phyloP scores from a whole-genome alignment of 2,797 vertebrate genomes.

The Leptodactylus fallax region DNA sequence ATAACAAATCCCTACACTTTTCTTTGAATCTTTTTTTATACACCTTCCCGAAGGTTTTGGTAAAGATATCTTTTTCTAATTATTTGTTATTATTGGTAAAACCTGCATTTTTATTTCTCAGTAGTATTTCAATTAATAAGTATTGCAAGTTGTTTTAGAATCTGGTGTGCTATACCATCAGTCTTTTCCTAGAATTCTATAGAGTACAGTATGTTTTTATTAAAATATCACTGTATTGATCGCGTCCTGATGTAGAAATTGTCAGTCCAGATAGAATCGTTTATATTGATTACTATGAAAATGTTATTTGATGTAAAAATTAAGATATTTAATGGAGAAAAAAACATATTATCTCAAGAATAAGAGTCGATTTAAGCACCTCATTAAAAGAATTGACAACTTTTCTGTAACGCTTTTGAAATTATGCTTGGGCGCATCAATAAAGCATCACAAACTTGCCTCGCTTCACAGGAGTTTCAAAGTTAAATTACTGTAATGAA shows the following conservation, averaged over 20 bases:
- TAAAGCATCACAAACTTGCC: constrained; percentile 60
- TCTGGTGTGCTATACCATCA: neutral
- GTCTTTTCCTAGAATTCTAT: neutral
- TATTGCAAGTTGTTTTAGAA: too few species aligned
- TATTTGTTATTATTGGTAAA: too few species aligned
- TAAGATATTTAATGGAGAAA: constrained; percentile 18
- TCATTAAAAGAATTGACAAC: constrained; percentile 62
- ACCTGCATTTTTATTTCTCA: too few species aligned
- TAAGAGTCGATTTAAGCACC: constrained; percentile 17
- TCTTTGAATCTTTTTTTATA: too few species aligned
- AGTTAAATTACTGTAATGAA: constrained; percentile 63
- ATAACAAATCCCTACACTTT: too few species aligned
- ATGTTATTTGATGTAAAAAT: constrained; percentile 42
- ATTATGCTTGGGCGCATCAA: constrained; percentile 54
- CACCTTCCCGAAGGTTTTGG: too few species aligned
- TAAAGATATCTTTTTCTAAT: too few species aligned
- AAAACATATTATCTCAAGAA: constrained; percentile 36
- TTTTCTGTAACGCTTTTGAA: constrained; percentile 48
- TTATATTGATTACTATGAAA: constrained; percentile 30
- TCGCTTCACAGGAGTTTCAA: constrained; percentile 60
- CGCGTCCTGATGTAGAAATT: neutral
- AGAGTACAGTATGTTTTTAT: neutral
- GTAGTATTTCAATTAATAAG: too few species aligned
- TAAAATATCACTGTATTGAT: neutral
- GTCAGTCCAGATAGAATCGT: neutral